Evolutionary conservation across 2,113 vertebrate species (phyloP), one percentile per base, ranked within the genome.

Genomic region (Psettodes erumei): DNA sequence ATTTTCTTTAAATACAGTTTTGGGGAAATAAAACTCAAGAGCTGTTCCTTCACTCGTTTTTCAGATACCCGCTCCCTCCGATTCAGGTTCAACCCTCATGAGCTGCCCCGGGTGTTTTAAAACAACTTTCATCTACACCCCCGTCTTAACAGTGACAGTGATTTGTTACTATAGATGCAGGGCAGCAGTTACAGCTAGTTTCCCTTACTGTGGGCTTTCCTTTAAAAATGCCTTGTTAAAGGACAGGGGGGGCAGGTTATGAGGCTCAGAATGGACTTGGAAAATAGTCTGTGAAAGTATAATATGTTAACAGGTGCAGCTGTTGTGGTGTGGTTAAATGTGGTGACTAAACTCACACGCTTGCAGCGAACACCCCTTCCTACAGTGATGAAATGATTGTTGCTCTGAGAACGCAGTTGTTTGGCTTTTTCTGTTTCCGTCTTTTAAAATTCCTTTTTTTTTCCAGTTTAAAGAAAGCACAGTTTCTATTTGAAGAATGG

Each of bases 141-240:
- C 3, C 2, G n/a, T 50, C 61, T 86, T 85, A 75, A 85, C 55
- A 73, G 51, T 19, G 48, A 33, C 75, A 18, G 59, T 54, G 60
- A 84, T 88, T 71, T 85, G 51, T 80, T 75, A 55, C 18, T 13
- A 8, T 30, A 73, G 61, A 38, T n/a, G n/a, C 55, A 25, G 33
- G 7, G 59, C 33, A 25, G 73, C 47, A 50, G 51, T 75, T 83
- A 40, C 51, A 62, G 67, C 38, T 51, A 38, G 58, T 74, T 54
- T 67, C 27, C 27, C 59, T 72, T 38, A 58, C 23, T 62, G 70
- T 62, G 27, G 8, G 38, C 6, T 71, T 68, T 67, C 65, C 45
- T 62, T 77, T 83, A 37, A 79, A 81, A 74, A 53, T 16, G 40
- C 47, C 82, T 68, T 38, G 71, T 84, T 66, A 79, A 88, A 85